Percentiles rank a stretch among this genome's conserved stretches.
phyloP scores from a whole-genome alignment of 2,797 vertebrate species.

The Setipinna tenuifilis region DNA sequence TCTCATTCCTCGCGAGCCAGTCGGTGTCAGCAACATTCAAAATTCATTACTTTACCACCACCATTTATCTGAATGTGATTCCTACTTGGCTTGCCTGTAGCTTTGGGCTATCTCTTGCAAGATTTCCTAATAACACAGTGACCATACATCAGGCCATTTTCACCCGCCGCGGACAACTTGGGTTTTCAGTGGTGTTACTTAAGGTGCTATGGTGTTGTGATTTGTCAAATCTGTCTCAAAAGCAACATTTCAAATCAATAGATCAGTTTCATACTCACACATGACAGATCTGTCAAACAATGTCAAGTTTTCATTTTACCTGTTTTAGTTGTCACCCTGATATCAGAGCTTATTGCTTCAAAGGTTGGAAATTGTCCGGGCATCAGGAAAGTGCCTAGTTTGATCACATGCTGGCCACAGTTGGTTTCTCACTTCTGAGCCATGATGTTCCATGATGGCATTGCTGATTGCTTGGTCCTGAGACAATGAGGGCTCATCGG shows the following conservation, averaged over 20 bases:
- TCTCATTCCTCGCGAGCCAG: conserved; percentile 52
- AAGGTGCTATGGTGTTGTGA: conserved; percentile 6
- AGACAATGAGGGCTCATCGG: not conserved
- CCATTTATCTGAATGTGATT: conserved; percentile 55
- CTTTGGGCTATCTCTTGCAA: not conserved
- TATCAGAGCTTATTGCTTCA: not conserved
- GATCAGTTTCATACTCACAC: not conserved
- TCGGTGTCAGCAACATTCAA: conserved; percentile 59
- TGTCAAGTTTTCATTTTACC: conserved; percentile 11
- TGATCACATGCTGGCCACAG: not conserved
- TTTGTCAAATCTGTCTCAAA: not conserved
- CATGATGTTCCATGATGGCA: not conserved
- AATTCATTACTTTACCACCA: conserved; percentile 66
- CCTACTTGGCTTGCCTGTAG: conserved; percentile 33
- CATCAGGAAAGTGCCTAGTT: not conserved
- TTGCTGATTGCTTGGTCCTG: not conserved
- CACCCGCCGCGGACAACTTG: not conserved
- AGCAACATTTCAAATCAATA: not conserved
- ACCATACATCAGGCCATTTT: conserved; percentile 8
- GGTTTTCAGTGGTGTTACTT: conserved; percentile 12
- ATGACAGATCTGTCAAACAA: not conserved
- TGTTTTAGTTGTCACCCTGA: not conserved
- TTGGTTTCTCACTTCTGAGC: not conserved
- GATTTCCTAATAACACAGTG: conserved; percentile 34
- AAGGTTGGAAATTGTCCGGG: not conserved